A percentile compares a stretch with the other conserved stretches of the same genome.
phyloP scores from a whole-genome alignment of 2,888 invertebrate species.

The Mimumesa dahlbomi region DNA sequence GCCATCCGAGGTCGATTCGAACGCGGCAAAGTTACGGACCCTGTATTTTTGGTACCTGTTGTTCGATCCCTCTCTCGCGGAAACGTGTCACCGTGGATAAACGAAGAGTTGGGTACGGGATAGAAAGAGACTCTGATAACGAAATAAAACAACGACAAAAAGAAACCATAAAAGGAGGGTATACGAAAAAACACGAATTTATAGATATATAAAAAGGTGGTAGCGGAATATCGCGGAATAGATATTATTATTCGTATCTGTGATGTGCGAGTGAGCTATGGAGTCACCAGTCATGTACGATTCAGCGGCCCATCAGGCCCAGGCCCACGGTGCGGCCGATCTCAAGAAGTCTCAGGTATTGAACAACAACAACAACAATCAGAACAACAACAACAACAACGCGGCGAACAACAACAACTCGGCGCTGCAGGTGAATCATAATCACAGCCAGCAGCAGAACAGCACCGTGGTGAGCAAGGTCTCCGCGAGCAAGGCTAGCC shows the following conservation, averaged over 20 bases:
- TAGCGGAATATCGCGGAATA: conserved; percentile 15
- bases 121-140: background rate
- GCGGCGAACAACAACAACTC: conserved; percentile 80
- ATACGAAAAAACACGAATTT: background rate
- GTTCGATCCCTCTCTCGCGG: background rate
- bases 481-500: conserved; percentile 83
- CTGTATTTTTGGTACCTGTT: conserved; percentile 11
- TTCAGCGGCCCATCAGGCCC: conserved; percentile 82
- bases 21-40: conserved; percentile 43
- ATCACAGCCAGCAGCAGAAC: conserved; percentile 82
- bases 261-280: conserved; percentile 82
- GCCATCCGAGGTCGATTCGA: conserved; percentile 44
- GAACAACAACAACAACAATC: conserved; percentile 75
- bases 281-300: conserved; percentile 95
- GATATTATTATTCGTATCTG: conserved; percentile 47
- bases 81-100: background rate
- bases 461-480: conserved; percentile 79
- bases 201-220: too few species aligned
- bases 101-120: background rate
- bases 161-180: background rate
- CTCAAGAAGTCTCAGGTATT: conserved; percentile 83
- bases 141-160: background rate
- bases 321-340: conserved; percentile 81
- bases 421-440: conserved; percentile 81
- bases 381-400: conserved; percentile 76